Evolutionary conservation across 2,797 vertebrate genomes (phyloP).

Genomic region (Sus cebifrons): DNA sequence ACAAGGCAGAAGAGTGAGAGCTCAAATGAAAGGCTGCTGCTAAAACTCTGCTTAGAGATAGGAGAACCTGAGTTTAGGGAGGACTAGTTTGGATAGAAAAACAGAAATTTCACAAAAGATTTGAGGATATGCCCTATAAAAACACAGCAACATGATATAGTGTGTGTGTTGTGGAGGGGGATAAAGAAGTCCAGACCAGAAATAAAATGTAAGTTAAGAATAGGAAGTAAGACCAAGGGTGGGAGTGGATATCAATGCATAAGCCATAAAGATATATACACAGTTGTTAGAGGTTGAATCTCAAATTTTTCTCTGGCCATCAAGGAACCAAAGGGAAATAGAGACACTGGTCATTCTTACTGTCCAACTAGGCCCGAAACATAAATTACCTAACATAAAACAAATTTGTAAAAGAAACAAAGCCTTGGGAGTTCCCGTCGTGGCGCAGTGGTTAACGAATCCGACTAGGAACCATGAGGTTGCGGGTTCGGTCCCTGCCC

Average conservation of each 20-base stretch:
- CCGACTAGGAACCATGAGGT: too few relatives aligned
- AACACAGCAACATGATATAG: background rate
- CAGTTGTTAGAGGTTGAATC: background rate
- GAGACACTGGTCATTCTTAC: background rate
- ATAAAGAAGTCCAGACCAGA: background rate
- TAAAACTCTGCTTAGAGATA: background rate
- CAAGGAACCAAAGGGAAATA: slow-evolving; percentile 2
- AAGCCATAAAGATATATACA: background rate
- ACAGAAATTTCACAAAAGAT: background rate
- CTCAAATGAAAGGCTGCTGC: background rate
- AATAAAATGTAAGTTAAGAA: slow-evolving; percentile 19
- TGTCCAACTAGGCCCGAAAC: slow-evolving; percentile 22
- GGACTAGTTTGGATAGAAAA: background rate
- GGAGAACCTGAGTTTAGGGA: background rate
- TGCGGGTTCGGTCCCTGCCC: too few relatives aligned
- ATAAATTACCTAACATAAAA: slow-evolving; percentile 1
- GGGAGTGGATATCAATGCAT: background rate
- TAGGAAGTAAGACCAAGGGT: slow-evolving; percentile 28
- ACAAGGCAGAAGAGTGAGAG: background rate
- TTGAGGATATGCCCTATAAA: background rate
- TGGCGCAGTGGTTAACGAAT: too few relatives aligned
- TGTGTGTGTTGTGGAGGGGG: background rate
- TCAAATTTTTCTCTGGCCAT: background rate
- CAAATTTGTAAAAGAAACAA: slow-evolving; percentile 23
- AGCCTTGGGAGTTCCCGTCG: too few relatives aligned